Percentiles rank a stretch among this genome's conserved stretches.
These are phyloP conservation scores for Bibio marci DNA, from an alignment of 2,888 invertebrate genomes.

Conservation along the genomic window DNA sequence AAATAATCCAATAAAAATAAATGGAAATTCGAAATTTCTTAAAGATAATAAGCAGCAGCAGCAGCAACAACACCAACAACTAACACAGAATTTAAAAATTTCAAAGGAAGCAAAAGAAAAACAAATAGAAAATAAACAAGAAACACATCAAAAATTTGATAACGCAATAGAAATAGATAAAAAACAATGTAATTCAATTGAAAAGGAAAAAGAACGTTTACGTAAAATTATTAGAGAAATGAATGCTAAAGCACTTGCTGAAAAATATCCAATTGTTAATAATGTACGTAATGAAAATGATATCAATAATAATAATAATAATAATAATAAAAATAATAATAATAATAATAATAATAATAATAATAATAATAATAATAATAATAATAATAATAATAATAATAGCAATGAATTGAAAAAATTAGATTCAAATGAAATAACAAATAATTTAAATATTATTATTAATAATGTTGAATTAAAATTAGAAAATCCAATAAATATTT, in stretches of 20 bases:
- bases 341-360: no score
- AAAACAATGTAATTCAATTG: conserved; percentile 8
- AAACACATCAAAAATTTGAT: background rate
- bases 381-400: no score
- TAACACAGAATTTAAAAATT: conserved; percentile 26
- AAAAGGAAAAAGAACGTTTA: conserved; percentile 13
- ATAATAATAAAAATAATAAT: conserved; percentile 2
- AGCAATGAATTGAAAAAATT: no score
- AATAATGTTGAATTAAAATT: no score
- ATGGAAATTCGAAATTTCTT: conserved; percentile 17
- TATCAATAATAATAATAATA: conserved; percentile 7
- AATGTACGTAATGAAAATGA: conserved; percentile 1
- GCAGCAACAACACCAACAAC: no score
- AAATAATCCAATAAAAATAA: conserved; percentile 20
- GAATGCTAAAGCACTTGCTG: conserved; percentile 14
- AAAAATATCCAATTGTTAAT: conserved; percentile 11
- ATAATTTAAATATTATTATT: no score
- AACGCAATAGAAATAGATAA: background rate
- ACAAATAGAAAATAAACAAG: background rate
- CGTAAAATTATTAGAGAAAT: conserved; percentile 13
- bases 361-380: no score
- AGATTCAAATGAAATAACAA: no score
- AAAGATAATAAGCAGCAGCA: conserved; percentile 19
- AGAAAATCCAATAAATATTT: no score
- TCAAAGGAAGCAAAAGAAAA: conserved; percentile 6